phyloP scores from a whole-genome alignment of 1,140 invertebrate genomes.

The Aculops lycopersici region DNA sequence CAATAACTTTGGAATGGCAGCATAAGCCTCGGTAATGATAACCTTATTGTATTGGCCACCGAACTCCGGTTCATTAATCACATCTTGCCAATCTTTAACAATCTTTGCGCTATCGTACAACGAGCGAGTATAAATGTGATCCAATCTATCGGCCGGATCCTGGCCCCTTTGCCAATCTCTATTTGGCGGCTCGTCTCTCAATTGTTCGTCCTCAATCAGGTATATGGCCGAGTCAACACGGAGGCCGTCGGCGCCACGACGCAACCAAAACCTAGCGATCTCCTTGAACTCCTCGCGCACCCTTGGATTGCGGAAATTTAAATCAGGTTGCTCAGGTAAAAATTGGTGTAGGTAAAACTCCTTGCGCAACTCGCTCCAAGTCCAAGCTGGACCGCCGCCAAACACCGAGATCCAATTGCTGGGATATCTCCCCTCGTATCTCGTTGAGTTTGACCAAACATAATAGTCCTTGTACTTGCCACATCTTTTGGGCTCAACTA shows the following conservation, averaged over 20 bases:
- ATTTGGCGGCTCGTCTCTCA: not conserved
- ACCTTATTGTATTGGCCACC: too few species aligned
- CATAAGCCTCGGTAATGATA: not conserved
- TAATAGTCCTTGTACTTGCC: slow-evolving; percentile 4
- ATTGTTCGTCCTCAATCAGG: not conserved
- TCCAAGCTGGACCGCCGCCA: slow-evolving; percentile 26
- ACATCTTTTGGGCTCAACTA: not conserved
- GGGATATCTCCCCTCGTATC: not conserved
- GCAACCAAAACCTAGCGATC: slow-evolving; percentile 1
- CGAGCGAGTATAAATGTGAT: not conserved
- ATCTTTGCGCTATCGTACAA: not conserved
- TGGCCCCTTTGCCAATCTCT: not conserved
- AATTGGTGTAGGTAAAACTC: slow-evolving; percentile 30
- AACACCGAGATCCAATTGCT: slow-evolving; percentile 16
- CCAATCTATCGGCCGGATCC: not conserved
- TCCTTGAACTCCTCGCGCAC: slow-evolving; percentile 14
- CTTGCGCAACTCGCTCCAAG: slow-evolving; percentile 19
- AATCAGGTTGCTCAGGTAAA: slow-evolving; percentile 23
- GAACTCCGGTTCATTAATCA: not conserved
- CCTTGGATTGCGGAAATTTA: slow-evolving; percentile 26
- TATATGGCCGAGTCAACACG: slow-evolving; percentile 1
- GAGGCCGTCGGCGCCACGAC: slow-evolving; percentile 2
- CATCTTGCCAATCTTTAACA: not conserved
- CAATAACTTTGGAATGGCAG: not conserved
- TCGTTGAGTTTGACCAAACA: slow-evolving; percentile 6